Evolutionary conservation across 2,113 vertebrate species (phyloP), one percentile per base, ranked within the genome.

Genomic region (Noctilio leporinus): DNA sequence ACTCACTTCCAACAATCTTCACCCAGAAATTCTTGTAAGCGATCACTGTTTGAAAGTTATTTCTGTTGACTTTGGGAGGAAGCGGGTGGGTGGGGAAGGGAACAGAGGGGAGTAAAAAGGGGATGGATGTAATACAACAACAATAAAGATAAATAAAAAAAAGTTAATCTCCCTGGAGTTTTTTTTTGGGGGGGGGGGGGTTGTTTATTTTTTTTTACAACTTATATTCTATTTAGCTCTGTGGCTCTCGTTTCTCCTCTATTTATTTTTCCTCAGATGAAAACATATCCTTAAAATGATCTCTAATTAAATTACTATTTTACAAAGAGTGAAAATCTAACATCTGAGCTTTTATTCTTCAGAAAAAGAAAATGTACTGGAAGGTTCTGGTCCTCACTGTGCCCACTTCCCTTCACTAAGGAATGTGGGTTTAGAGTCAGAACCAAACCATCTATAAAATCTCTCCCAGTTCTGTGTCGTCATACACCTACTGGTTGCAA

Each of bases 151-250:
- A n/a, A n/a, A n/a, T n/a, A n/a, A n/a, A n/a, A n/a, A n/a, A n/a
- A n/a, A n/a, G 80, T 88, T 77, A 12, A 89, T 89, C 55, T 95
- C 83, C 72, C 40, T 38, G 16, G 33, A 55, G 12, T 43, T 49
- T 47, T 59, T 53, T n/a, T 88, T n/a, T n/a, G n/a, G n/a, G n/a
- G n/a, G n/a, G n/a, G n/a, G n/a, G n/a, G n/a, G n/a, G n/a, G n/a
- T n/a, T n/a, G n/a, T n/a, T n/a, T n/a, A n/a, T n/a, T n/a, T 67
- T 33, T 53, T 65, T 80, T 12, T 35, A 55, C 28, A 70, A 17
- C 47, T 49, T 75, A 62, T 86, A n/a, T 89, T 95, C 73, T 77
- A 40, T 65, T 88, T 57, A 77, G 19, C 55, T 86, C 51, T 97
- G 47, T 51, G 12, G n/a, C 47, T 85, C 40, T 76, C 77, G 7